A percentile compares a stretch with the other conserved stretches of the same genome.
Evolutionary conservation across 1,140 invertebrate species (phyloP).

Genomic region (Bursaphelenchus mucronatus): DNA sequence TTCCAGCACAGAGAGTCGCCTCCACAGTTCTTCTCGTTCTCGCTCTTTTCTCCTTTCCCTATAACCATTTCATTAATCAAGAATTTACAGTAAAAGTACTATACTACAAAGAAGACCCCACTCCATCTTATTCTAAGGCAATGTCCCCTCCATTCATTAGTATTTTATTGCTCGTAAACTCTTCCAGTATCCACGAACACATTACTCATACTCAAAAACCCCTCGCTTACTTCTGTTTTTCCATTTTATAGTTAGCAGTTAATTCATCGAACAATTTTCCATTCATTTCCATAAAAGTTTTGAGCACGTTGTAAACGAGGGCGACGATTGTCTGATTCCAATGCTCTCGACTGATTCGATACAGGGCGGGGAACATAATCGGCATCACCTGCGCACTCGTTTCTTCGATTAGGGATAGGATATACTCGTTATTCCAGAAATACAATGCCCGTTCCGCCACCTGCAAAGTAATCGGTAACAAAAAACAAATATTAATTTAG

Average conservation of each 20-base stretch:
- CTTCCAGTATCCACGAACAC: neutral
- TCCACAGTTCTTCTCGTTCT: slow-evolving; percentile 59
- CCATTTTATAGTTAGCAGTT: slow-evolving; percentile 59
- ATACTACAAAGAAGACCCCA: slow-evolving; percentile 1
- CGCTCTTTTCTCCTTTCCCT: slow-evolving; percentile 59
- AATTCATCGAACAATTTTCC: slow-evolving; percentile 65
- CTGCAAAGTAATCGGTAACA: slow-evolving; percentile 45
- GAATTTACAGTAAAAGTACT: too few species aligned
- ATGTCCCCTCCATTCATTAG: neutral
- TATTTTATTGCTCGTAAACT: neutral
- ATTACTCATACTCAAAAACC: neutral
- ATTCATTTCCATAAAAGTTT: slow-evolving; percentile 67
- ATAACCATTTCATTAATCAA: slow-evolving; percentile 7
- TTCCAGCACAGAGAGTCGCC: slow-evolving; percentile 40
- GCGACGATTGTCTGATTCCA: slow-evolving; percentile 67
- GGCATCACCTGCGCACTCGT: slow-evolving; percentile 62
- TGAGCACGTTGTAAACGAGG: slow-evolving; percentile 65
- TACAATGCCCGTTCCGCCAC: slow-evolving; percentile 66
- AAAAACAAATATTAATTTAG: neutral
- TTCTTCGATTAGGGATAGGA: slow-evolving; percentile 65
- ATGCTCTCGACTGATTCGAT: slow-evolving; percentile 64
- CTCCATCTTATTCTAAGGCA: neutral
- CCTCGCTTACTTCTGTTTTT: slow-evolving; percentile 56
- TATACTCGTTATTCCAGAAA: slow-evolving; percentile 68
- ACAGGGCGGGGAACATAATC: slow-evolving; percentile 65